Evolutionary conservation across 2,797 vertebrate genomes (phyloP).

Genomic region (Tenualosa thibaudeaui): DNA sequence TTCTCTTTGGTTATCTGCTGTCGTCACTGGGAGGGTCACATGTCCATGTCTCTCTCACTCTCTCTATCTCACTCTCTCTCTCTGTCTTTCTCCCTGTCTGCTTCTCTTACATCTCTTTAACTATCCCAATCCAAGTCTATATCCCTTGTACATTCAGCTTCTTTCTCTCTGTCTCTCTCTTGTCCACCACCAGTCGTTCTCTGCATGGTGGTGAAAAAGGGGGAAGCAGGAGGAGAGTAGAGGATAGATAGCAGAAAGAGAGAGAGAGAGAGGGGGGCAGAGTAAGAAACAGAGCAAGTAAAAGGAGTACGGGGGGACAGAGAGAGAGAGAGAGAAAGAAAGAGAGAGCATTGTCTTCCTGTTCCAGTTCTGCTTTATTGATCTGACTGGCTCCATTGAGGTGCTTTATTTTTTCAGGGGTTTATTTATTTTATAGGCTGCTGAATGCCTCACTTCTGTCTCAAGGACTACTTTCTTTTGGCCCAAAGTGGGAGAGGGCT

Average conservation of each 20-base stretch:
- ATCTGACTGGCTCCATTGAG: conserved; percentile 27
- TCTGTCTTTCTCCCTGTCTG: background rate
- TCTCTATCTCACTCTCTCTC: background rate
- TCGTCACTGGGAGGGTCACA: conserved; percentile 62
- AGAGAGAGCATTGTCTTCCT: conserved; percentile 32
- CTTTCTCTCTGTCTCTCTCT: background rate
- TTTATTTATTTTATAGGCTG: conserved; percentile 23
- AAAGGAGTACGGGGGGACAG: conserved; percentile 31
- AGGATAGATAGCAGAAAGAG: conserved; percentile 23
- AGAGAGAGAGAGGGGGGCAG: conserved; percentile 13
- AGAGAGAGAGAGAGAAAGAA: conserved; percentile 42
- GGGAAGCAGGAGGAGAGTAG: background rate
- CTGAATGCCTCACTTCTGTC: conserved; percentile 34
- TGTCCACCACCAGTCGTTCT: background rate
- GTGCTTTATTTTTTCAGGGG: conserved; percentile 15
- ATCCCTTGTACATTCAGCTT: background rate
- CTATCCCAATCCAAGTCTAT: no score
- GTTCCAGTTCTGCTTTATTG: conserved; percentile 37
- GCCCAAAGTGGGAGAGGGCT: conserved; percentile 11
- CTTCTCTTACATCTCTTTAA: background rate
- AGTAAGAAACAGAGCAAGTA: conserved; percentile 12
- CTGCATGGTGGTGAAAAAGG: background rate
- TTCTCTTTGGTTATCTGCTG: conserved; percentile 60
- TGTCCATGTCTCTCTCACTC: conserved; percentile 34
- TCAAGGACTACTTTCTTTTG: conserved; percentile 48